Evolutionary conservation across 2,113 vertebrate species (phyloP), one percentile per base, ranked within the genome.

Genomic region (Myiozetetes cayanensis): DNA sequence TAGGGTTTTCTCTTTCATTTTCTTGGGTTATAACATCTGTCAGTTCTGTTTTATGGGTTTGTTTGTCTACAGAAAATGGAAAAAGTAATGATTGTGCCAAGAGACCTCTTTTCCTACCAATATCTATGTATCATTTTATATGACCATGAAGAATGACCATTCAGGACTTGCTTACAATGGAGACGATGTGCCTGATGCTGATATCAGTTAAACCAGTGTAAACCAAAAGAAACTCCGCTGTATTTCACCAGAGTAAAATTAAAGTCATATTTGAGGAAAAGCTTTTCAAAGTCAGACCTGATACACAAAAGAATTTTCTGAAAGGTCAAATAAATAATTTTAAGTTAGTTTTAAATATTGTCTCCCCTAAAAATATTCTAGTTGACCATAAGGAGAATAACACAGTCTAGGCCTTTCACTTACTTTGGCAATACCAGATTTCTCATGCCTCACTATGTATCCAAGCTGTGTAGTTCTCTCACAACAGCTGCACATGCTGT

Each of bases 41-140:
- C 92, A 97, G 58, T 81, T 96, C 87, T 97, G 83, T 87, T 97
- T 96, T 96, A 94, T 94, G 78, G 56, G 71, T 95, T 96, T 92
- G 91, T 96, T 97, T 97, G 83, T 96, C 95, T 96, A 93, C 80
- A 97, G 95, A 96, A 97, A 96, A 97, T 96, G 85, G 89, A 93
- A 94, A 96, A 97, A 96, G 91, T 95, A 96, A 95, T 93, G 78
- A 92, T 83, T 84, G 90, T 87, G 68, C 77, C 88, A 90, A 70
- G 93, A 88, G 93, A 87, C 68, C 67, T 94, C 49, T 89, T 93
- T 89, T 91, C 76, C 78, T 65, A 91, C 79, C 82, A 87, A 79
- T 83, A 89, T 91, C 87, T 88, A 89, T 93, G 93, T 92, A 93
- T 96, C 94, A 96, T 94, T 96, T 96, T 94, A 89, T 96, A 93